These are phyloP conservation scores for Lissocephala sabroskyi DNA, from an alignment of 2,888 invertebrate species.

Conservation along the genomic window DNA sequence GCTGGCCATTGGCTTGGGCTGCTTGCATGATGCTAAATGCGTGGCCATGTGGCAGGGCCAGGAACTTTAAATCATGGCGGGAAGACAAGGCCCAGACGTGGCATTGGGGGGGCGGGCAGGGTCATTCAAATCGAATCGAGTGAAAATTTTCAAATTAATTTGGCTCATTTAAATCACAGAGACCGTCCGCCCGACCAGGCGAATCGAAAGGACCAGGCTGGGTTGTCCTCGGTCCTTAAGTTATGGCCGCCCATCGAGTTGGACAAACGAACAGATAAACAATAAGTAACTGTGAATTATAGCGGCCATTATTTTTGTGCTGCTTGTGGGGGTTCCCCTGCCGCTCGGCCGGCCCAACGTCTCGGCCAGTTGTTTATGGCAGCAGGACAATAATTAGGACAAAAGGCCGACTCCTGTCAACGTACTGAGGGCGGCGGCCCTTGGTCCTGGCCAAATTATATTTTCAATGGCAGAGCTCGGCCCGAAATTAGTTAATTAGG, in stretches of 20 bases:
- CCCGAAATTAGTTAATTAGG: slow-evolving; percentile 59
- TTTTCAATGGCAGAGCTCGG: background rate
- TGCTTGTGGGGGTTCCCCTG: slow-evolving; percentile 28
- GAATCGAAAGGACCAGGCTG: slow-evolving; percentile 6
- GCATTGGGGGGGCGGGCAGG: too few relatives aligned
- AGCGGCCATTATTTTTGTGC: slow-evolving; percentile 60
- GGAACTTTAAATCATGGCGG: too few relatives aligned
- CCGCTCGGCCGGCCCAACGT: slow-evolving; percentile 7
- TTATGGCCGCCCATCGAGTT: slow-evolving; percentile 62
- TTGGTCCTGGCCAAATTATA: background rate
- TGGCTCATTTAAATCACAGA: slow-evolving; percentile 60
- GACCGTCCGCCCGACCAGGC: background rate
- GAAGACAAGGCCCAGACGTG: too few relatives aligned
- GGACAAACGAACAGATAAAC: slow-evolving; percentile 63
- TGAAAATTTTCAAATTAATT: slow-evolving; percentile 58
- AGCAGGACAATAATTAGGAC: slow-evolving; percentile 63
- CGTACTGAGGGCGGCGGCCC: background rate
- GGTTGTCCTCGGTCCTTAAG: slow-evolving; percentile 37
- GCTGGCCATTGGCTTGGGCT: too few relatives aligned
- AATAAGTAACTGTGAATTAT: slow-evolving; percentile 70
- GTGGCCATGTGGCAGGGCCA: too few relatives aligned
- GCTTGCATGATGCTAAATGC: too few relatives aligned
- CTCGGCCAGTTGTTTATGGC: slow-evolving; percentile 58
- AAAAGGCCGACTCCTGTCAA: slow-evolving; percentile 16
- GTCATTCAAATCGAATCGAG: slow-evolving; percentile 10